phyloP scores from a whole-genome alignment of 1,140 invertebrate species.

The Neodiprion fabricii region DNA sequence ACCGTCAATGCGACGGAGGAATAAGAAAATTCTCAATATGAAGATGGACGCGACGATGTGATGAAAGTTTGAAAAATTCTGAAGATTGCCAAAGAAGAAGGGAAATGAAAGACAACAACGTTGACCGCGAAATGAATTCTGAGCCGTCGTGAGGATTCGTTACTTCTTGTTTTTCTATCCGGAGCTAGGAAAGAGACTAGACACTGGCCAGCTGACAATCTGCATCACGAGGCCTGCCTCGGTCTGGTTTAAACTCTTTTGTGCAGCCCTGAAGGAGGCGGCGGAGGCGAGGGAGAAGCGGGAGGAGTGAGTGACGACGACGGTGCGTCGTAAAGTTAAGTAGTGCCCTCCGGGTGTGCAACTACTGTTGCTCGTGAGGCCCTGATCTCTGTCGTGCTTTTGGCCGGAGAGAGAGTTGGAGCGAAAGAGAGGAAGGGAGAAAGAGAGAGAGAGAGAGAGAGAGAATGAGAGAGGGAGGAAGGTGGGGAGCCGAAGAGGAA shows the following conservation, averaged over 20 bases:
- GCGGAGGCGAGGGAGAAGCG: not conserved
- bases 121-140: no score
- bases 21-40: no score
- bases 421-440: conserved; percentile 10
- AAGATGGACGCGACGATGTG: no score
- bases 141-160: no score
- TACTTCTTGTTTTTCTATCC: no score
- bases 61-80: no score
- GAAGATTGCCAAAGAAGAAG: no score
- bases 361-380: conserved; percentile 12
- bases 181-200: not conserved
- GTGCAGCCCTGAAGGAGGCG: conserved; percentile 4
- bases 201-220: conserved; percentile 21
- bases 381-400: conserved; percentile 14
- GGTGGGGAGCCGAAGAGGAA: not conserved
- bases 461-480: not conserved
- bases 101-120: no score
- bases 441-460: conserved; percentile 4
- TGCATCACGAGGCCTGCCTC: conserved; percentile 19
- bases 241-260: conserved; percentile 12
- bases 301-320: conserved; percentile 10
- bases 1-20: no score
- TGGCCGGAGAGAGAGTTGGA: not conserved
- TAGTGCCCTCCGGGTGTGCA: conserved; percentile 30
- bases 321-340: conserved; percentile 44